phyloP scores from a whole-genome alignment of 2,888 invertebrate species.

The Lepidochitona cinerea region DNA sequence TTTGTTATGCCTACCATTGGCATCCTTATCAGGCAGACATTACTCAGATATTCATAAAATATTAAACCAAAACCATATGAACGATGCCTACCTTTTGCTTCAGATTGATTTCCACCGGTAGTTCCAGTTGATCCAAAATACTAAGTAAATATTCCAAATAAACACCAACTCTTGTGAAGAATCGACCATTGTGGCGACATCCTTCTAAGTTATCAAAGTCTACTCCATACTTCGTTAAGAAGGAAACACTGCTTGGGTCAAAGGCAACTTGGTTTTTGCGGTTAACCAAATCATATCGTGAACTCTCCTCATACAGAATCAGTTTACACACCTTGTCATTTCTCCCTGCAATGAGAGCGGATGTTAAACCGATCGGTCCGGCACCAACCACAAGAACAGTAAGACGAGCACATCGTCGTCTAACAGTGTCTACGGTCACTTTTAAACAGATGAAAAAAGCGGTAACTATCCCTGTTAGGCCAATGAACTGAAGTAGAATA shows the following conservation, averaged over 20 bases:
- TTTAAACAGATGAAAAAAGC: conserved; percentile 56
- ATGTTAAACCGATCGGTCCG: conserved; percentile 60
- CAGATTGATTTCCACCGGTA: conserved; percentile 37
- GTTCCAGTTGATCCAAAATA: conserved; percentile 31
- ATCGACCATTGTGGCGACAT: conserved; percentile 55
- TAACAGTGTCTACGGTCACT: conserved; percentile 46
- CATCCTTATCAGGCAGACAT: too few species aligned
- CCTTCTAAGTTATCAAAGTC: conserved; percentile 68
- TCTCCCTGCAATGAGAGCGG: conserved; percentile 54
- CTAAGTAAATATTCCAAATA: conserved; percentile 62
- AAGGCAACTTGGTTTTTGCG: conserved; percentile 61
- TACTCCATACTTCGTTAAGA: conserved; percentile 55
- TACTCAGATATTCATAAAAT: too few species aligned
- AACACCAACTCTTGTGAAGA: conserved; percentile 61
- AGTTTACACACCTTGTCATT: conserved; percentile 46
- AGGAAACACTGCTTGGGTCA: conserved; percentile 46
- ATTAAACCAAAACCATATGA: too few species aligned
- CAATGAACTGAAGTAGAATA: conserved; percentile 33
- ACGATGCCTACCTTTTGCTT: conserved; percentile 49
- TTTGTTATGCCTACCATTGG: too few species aligned
- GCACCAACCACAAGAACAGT: conserved; percentile 61
- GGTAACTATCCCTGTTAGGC: conserved; percentile 53
- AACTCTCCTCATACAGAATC: conserved; percentile 58
- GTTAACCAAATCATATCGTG: conserved; percentile 45
- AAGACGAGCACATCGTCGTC: conserved; percentile 47